Conservation (phyloP, 2,797 vertebrate species). For the Balearica regulorum region DNA sequence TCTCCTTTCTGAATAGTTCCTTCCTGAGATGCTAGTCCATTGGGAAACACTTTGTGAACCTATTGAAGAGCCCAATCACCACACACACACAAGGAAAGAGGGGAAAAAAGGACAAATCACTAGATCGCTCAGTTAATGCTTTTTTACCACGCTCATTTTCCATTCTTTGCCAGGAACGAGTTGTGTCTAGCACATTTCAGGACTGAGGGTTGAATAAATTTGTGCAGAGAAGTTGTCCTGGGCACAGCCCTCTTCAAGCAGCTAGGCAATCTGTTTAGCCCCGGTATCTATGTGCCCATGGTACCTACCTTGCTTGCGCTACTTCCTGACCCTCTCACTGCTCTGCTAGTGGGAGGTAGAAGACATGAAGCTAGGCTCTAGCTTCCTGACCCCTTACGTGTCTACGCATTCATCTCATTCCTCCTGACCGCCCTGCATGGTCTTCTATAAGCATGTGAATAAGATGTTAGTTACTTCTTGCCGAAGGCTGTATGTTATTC, state of each 20-base stretch:
- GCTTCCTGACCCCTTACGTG: rapidly evolving
- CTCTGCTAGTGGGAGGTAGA: not conserved
- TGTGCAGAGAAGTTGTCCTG: not conserved
- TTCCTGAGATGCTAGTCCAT: conserved; percentile 87
- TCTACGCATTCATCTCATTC: not conserved
- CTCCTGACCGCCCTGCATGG: not conserved
- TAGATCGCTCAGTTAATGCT: not conserved
- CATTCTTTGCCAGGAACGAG: not conserved
- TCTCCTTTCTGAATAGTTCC: conserved; percentile 94
- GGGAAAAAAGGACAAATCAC: not conserved
- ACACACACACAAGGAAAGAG: not conserved
- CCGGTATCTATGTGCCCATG: not conserved
- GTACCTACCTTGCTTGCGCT: not conserved
- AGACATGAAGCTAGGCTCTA: not conserved
- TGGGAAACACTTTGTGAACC: conserved; percentile 92
- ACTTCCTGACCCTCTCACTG: not conserved
- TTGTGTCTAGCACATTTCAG: not conserved
- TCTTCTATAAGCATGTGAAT: not conserved
- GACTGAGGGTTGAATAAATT: not conserved
- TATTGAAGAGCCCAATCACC: conserved; percentile 48
- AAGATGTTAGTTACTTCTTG: not conserved
- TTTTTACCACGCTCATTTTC: not conserved
- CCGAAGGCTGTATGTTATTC: not conserved
- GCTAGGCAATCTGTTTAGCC: not conserved
- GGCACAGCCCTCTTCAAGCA: not conserved